A percentile compares a stretch with the other conserved stretches of the same genome.
phyloP scores from a whole-genome alignment of 2,888 invertebrate genomes.

The Polyommatus iphigenia region DNA sequence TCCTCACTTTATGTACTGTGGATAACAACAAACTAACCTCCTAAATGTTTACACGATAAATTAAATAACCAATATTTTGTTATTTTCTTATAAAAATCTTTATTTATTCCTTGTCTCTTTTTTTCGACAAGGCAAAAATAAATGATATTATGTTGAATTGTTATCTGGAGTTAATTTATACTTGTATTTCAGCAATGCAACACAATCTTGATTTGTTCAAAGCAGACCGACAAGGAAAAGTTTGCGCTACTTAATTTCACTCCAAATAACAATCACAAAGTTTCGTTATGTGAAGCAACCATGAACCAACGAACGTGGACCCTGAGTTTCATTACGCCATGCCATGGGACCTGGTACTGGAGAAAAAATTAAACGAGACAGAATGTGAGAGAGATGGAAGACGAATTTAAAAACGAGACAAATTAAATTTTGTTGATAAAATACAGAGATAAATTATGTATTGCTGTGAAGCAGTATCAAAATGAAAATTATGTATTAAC shows the following conservation, averaged over 20 bases:
- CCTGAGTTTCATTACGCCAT: neutral
- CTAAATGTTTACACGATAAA: no score
- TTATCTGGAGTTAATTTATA: neutral
- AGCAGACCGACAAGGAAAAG: neutral
- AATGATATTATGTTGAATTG: neutral
- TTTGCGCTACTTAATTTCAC: slow-evolving; percentile 1
- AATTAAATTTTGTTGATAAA: neutral
- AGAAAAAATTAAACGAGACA: neutral
- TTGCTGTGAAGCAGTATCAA: no score
- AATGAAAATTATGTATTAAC: neutral
- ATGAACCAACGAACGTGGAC: neutral
- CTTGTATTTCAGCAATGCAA: neutral
- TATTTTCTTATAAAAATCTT: no score
- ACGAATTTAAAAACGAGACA: no score
- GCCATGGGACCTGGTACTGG: neutral
- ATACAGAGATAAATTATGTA: neutral
- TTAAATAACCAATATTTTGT: no score
- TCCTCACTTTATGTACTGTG: no score
- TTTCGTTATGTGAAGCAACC: slow-evolving; percentile 1
- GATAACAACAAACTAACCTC: no score
- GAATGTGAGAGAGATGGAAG: neutral
- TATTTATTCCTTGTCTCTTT: no score
- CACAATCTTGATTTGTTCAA: neutral
- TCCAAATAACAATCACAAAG: slow-evolving; percentile 27
- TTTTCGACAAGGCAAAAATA: no score